Evolutionary conservation across 1,140 invertebrate species (phyloP).

Genomic region (Steinernema khuongi): DNA sequence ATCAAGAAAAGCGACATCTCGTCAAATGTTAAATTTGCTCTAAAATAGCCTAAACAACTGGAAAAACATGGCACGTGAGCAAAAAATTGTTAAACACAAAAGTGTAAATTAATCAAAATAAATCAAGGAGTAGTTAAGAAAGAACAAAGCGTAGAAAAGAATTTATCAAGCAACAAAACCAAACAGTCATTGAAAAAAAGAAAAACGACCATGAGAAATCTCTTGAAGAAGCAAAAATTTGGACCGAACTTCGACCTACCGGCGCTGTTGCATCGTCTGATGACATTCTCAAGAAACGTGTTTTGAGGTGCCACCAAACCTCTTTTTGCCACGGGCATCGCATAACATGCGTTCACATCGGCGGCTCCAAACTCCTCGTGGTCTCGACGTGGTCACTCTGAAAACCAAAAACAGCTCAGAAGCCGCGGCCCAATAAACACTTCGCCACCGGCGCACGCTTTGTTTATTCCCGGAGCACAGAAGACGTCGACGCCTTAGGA

Average conservation of each 20-base stretch:
- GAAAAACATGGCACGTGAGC: too few relatives aligned
- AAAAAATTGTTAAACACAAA: too few relatives aligned
- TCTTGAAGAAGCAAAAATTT: too few relatives aligned
- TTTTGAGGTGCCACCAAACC: conserved; percentile 99
- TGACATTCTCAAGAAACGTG: conserved; percentile 98
- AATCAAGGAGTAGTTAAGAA: conserved; percentile 37
- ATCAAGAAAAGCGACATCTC: too few relatives aligned
- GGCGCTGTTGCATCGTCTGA: conserved; percentile 89
- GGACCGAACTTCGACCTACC: conserved; percentile 69
- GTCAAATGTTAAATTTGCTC: too few relatives aligned
- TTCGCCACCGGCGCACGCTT: conserved; percentile 1
- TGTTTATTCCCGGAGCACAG: not conserved
- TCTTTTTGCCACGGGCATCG: conserved; percentile 58
- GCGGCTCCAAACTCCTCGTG: not conserved
- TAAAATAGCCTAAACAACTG: too few relatives aligned
- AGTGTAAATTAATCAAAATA: too few relatives aligned
- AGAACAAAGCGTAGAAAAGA: not conserved
- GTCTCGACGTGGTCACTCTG: not conserved
- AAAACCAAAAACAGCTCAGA: not conserved
- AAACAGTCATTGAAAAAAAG: too few relatives aligned
- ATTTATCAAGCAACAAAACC: not conserved
- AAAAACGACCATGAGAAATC: too few relatives aligned
- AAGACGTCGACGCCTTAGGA: not conserved
- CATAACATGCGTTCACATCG: not conserved
- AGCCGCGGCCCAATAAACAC: not conserved